phyloP scores from a whole-genome alignment of 2,113 vertebrate genomes.

The Prunella fulvescens region DNA sequence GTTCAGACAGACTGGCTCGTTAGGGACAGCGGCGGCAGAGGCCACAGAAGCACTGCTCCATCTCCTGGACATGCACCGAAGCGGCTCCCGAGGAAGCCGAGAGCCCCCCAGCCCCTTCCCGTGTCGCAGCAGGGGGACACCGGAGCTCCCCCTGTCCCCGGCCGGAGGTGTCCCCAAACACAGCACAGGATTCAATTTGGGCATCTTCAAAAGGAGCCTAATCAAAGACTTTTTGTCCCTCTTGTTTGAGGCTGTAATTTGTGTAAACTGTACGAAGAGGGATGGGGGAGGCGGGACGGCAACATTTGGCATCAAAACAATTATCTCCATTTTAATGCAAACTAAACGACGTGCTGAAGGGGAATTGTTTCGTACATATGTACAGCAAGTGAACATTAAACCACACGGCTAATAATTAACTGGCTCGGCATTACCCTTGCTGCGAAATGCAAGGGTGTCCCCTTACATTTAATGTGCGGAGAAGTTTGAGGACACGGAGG shows the following conservation, averaged over 20 bases:
- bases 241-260: constrained; percentile 10
- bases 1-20: constrained; percentile 79
- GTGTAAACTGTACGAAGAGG: constrained; percentile 12
- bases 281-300: neutral
- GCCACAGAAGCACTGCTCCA: constrained; percentile 69
- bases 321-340: constrained; percentile 56
- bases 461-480: neutral
- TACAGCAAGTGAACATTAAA: constrained; percentile 58
- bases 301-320: constrained; percentile 54
- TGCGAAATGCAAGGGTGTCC: neutral
- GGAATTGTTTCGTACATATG: constrained; percentile 35
- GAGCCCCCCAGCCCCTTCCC: neutral
- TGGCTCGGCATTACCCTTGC: neutral
- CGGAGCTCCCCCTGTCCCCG: neutral
- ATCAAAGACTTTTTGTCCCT: constrained; percentile 13
- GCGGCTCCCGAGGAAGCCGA: neutral
- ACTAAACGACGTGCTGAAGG: constrained; percentile 41
- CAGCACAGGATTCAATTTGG: neutral
- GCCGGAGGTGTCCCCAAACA: neutral
- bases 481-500: constrained; percentile 13
- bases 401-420: constrained; percentile 52
- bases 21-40: constrained; percentile 61
- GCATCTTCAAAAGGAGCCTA: neutral
- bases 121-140: neutral
- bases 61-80: constrained; percentile 64